Base-by-base conservation (phyloP, 2,797 vertebrate genomes). In the Spinibarbus caldwelli region DNA sequence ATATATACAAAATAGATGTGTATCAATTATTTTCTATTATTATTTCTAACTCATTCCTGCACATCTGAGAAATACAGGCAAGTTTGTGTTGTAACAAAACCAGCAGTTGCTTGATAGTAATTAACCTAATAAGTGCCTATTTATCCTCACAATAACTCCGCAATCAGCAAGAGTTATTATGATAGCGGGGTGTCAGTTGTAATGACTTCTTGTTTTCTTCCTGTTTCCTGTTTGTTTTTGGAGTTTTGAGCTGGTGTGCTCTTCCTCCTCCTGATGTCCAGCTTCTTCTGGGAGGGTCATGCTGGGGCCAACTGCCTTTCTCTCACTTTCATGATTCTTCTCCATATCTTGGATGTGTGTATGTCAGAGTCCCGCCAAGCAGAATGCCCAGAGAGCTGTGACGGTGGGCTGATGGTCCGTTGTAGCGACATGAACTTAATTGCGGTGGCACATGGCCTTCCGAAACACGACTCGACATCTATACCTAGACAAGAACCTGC, bases 401-500 rank as follows among this genome's bases (percentile, higher is more conserved):
- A 82, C 2, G 43, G 77, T 2, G 93, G 94, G 86, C 93, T 89
- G 84, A 95, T 93, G 0, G 95, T 97, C 62, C 95, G 95, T 76
- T 97, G 96, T 92, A 97, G 96, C 89, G 92, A 92, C 2, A 94
- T 94, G 47, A 92, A 90, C 64, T 93, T 97, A 81, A 94, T 91
- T 0, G 81, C 91, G 6, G 87, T 97, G 77, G 96, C 96, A 75
- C 86, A 66, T 0, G 94, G 94, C 89, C 95, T 97, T 31, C 96
- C 96, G 85, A n/a, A 96, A 96, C 0, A 91, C 95, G 85, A 97
- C 96, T 87, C 92, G 93, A 76, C 95, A 95, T 49, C 94, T 97
- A 82, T 96, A 95, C 90, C 93, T 97, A 90, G 96, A 97, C 89
- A 95, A 93, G 91, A 97, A 97, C 90, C 91, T 86, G 57, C 94